Evolutionary conservation across 2,888 invertebrate genomes (phyloP).

Genomic region (Leptothorax acervorum): DNA sequence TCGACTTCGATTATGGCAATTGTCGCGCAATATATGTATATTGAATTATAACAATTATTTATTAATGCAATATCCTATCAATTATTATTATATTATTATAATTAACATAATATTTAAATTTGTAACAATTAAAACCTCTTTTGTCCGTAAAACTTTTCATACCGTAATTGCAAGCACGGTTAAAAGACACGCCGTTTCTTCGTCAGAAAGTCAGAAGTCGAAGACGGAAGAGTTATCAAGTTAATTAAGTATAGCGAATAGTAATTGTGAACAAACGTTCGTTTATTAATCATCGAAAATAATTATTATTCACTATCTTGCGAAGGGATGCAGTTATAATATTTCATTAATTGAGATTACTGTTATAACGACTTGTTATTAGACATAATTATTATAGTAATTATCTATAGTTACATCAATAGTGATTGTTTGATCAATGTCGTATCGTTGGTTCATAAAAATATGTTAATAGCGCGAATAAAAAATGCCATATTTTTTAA

Average conservation of each 20-base stretch:
- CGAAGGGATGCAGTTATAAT: not conserved
- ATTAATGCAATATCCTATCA: not conserved
- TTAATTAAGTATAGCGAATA: not conserved
- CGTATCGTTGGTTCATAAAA: not conserved
- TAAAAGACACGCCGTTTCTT: not conserved
- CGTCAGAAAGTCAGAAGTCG: not conserved
- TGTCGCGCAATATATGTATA: not conserved
- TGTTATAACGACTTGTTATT: not conserved
- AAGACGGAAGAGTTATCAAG: not conserved
- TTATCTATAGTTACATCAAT: not conserved
- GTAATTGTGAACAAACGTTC: not conserved
- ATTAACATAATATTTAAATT: not conserved
- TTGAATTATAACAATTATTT: not conserved
- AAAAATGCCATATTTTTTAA: constrained; percentile 6
- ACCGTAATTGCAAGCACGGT: not conserved
- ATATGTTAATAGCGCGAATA: not conserved
- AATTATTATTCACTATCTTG: not conserved
- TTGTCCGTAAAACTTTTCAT: not conserved
- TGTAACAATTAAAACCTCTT: not conserved
- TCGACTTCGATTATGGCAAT: constrained; percentile 1
- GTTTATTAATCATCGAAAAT: not conserved
- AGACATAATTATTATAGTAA: not conserved
- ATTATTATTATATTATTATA: too few relatives aligned
- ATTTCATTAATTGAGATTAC: constrained; percentile 13
- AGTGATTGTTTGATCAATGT: not conserved